phyloP scores from a whole-genome alignment of 2,113 vertebrate species.

The Oryzias curvinotus region DNA sequence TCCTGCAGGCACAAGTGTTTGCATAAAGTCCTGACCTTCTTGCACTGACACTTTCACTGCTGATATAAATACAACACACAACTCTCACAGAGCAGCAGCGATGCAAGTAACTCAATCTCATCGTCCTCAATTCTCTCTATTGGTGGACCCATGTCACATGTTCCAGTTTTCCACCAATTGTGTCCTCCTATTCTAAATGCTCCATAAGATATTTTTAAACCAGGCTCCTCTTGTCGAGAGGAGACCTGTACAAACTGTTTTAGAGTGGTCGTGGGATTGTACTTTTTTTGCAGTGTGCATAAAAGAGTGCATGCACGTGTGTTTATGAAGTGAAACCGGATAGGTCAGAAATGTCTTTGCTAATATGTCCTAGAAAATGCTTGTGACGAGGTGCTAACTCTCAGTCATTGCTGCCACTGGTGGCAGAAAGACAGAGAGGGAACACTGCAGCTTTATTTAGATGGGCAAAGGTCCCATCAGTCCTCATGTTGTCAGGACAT shows the following conservation, averaged over 20 bases:
- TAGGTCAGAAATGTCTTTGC: constrained; percentile 51
- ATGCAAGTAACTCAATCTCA: constrained; percentile 53
- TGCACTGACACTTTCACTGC: constrained; percentile 54
- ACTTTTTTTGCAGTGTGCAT: constrained; percentile 51
- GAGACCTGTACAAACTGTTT: constrained; percentile 58
- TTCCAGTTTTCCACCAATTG: constrained; percentile 38
- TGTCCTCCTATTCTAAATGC: constrained; percentile 24
- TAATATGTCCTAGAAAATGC: constrained; percentile 77
- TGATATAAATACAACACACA: constrained; percentile 64
- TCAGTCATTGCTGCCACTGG: constrained; percentile 68
- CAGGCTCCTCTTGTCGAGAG: constrained; percentile 60
- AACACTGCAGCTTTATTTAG: constrained; percentile 46
- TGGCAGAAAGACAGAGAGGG: constrained; percentile 30
- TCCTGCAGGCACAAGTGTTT: constrained; percentile 51
- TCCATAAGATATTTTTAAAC: constrained; percentile 65
- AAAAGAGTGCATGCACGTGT: constrained; percentile 19
- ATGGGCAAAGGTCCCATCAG: constrained; percentile 47
- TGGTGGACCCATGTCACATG: constrained; percentile 53
- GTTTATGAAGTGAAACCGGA: constrained; percentile 56
- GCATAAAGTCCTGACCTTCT: constrained; percentile 61
- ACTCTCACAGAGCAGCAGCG: constrained; percentile 28
- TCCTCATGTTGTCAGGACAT: constrained; percentile 53
- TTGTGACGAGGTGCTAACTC: constrained; percentile 79
- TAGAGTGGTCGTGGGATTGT: constrained; percentile 42
- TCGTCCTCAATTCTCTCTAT: constrained; percentile 46